These are phyloP conservation scores for Eupleurogrammus muticus DNA, from an alignment of 2,797 vertebrate genomes.

Conservation along the genomic window DNA sequence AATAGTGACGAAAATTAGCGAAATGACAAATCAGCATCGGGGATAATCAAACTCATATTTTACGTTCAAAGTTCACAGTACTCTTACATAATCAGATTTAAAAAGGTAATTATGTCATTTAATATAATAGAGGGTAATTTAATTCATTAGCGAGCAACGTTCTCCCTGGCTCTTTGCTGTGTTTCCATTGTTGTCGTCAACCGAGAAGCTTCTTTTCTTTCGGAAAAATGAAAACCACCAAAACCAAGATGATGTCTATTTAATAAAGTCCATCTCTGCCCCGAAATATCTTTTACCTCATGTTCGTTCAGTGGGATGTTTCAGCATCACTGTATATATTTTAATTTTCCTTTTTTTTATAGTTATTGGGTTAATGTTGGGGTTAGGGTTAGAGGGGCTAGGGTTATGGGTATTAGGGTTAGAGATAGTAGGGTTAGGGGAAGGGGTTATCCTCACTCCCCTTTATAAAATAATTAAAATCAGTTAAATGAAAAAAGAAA, in stretches of 20 bases:
- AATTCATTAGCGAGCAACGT: conserved; percentile 21
- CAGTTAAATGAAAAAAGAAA: too few species aligned
- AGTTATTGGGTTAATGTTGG: too few species aligned
- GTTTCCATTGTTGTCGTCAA: not conserved
- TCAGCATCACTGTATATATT: too few species aligned
- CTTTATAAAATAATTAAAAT: too few species aligned
- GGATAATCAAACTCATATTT: conserved; percentile 22
- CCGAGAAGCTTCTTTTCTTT: not conserved
- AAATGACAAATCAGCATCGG: conserved; percentile 20
- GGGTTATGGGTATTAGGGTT: too few species aligned
- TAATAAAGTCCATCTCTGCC: too few species aligned
- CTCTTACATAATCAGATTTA: conserved; percentile 27
- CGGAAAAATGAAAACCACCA: not conserved
- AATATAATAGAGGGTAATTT: conserved; percentile 34
- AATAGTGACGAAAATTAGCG: not conserved
- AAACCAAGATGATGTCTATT: not conserved
- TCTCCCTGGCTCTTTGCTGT: not conserved
- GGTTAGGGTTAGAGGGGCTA: too few species aligned
- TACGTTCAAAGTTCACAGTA: conserved; percentile 24
- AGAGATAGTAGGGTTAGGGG: too few species aligned
- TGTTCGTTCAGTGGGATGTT: too few species aligned
- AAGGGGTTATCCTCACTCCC: too few species aligned
- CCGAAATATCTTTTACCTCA: too few species aligned
- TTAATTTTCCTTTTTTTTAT: too few species aligned
- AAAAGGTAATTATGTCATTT: conserved; percentile 34